Base-by-base conservation (phyloP, 2,888 invertebrate genomes). In the Diaperis boleti region DNA sequence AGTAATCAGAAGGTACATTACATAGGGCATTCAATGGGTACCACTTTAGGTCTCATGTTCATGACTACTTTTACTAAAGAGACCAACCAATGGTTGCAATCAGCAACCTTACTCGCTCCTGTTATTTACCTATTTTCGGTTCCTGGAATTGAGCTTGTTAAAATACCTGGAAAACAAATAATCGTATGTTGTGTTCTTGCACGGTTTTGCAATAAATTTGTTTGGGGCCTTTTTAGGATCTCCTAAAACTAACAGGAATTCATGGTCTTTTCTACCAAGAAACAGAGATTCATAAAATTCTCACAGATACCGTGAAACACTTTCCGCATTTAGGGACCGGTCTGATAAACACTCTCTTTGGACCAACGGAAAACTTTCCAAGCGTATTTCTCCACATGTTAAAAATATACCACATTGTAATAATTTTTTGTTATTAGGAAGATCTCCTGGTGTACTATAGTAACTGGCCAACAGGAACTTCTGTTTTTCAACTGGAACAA, bases 1-100 rank as follows among this genome's bases (percentile, higher is more conserved):
- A 41, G 7, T 13, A 11, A 8, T 13, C 20, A 20, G 7, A 26
- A 45, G 11, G 14, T 47, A 10, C 6, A 13, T 7, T 59, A 45
- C 11, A 37, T 59, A 11, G 59, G 59, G 3, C 41, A 59, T 31
- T 59, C 59, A 1, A 59, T 59, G 59, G 59, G 59, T 14, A 50
- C 59, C 8, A 41, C 59, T 31, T 10, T 50, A n/a, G 3, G 5
- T 8, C 29, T 59, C 11, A 59, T 59, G 59, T 50, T 35, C 17
- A 8, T 20, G n/a, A 31, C 57, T 6, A 8, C 15, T 20, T 41
- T 22, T 22, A 10, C 17, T 2, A 5, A 33, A 5, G 11, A 26
- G 13, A 47, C 20, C 5, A 20, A n/a, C 8, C n/a, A 54, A 31
- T 39, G 7, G 18, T 3, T 44, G 4, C 18, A 26, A 14, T 10